Evolutionary conservation across 2,888 invertebrate genomes (phyloP).

Genomic region (Euspilapteryx auroguttella): DNA sequence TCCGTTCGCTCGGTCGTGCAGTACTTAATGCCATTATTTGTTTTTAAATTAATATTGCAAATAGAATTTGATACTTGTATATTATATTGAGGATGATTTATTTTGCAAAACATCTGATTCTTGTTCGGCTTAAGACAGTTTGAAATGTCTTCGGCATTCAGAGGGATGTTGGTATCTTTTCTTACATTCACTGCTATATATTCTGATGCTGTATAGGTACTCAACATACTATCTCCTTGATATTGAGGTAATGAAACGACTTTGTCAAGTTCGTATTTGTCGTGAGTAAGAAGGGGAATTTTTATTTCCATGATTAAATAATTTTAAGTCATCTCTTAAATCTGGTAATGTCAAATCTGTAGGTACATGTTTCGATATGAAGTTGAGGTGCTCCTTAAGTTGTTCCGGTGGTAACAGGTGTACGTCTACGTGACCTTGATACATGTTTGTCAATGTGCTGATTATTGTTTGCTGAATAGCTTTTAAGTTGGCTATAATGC

Average conservation of each 20-base stretch:
- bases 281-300: not conserved
- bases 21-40: not conserved
- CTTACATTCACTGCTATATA: not conserved
- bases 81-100: too few relatives aligned
- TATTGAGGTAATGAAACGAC: not conserved
- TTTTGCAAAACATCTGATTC: too few relatives aligned
- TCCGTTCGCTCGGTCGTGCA: not conserved
- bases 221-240: not conserved
- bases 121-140: not conserved
- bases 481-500: not conserved
- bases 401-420: not conserved
- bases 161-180: not conserved
- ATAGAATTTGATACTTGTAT: too few relatives aligned
- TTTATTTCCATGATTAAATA: not conserved
- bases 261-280: not conserved
- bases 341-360: not conserved
- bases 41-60: not conserved
- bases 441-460: not conserved
- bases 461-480: not conserved
- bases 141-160: not conserved
- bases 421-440: not conserved
- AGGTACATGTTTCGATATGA: not conserved
- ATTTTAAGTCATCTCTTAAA: not conserved
- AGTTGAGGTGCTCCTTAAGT: not conserved
- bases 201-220: not conserved